Base-by-base conservation (phyloP, 2,888 invertebrate species). In the Lymantria monacha region DNA sequence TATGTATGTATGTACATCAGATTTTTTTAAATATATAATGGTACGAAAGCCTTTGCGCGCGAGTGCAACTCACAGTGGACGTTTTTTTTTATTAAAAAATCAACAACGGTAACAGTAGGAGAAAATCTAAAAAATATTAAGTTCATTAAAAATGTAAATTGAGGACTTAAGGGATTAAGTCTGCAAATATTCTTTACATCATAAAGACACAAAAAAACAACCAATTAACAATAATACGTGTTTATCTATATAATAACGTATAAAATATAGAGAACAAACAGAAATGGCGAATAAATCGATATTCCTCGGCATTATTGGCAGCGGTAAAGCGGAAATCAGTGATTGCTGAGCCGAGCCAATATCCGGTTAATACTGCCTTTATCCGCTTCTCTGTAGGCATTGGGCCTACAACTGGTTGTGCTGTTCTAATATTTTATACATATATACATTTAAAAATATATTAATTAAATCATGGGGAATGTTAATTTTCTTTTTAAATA, bases 261-360 rank as follows among this genome's bases (percentile, higher is more conserved):
- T 55, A 54, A 47, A 46, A 64, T 57, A 55, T 61, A 63, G 63
- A 66, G 69, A 71, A 74, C 72, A 69, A 63, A 74, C 69, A 67
- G 55, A 63, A 53, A 63, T 52, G 48, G 54, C 52, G 60, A 51
- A 51, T 60, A 56, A 65, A 68, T 68, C 71, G 69, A 76, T 72
- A 65, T 55, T 55, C 51, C 55, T 56, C 65, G 60, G 63, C 69
- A 79, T 82, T 82, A 81, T 83, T 81, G 83, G 77, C 67, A 77
- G 68, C 74, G 77, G 74, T 72, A 72, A 74, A 79, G 69, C 83
- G 86, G 85, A 87, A 79, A 82, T 83, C 82, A 75, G 76, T 74
- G 83, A 81, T 81, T 75, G 83, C 77, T 70, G 79, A 78, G 70
- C 79, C 72, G 70, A 66, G 48, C 76, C 80, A 86, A 86, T 86